Evolutionary conservation across 2,797 vertebrate species (phyloP).

Genomic region (Myripristis murdjan): DNA sequence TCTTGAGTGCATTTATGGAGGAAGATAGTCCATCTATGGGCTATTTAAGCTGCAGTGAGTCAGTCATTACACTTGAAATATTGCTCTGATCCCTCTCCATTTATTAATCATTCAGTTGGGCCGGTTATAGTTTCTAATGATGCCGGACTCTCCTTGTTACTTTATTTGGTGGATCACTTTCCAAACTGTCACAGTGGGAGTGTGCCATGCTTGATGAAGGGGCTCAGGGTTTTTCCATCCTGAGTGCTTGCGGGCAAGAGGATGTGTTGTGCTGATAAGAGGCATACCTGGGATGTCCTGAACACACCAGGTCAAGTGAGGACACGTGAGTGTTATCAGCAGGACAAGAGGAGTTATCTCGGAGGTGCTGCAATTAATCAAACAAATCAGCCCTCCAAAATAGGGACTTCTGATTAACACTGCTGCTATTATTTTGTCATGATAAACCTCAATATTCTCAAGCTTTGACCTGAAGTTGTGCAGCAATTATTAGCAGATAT

Average conservation of each 20-base stretch:
- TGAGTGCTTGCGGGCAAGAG: constrained; percentile 41
- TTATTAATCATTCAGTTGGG: constrained; percentile 17
- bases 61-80: neutral
- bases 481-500: constrained; percentile 46
- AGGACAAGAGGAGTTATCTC: constrained; percentile 50
- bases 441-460: constrained; percentile 40
- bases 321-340: constrained; percentile 44
- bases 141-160: neutral
- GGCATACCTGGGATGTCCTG: constrained; percentile 56
- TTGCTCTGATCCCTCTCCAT: neutral
- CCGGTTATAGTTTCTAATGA: neutral
- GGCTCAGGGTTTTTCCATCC: constrained; percentile 49
- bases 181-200: constrained; percentile 29
- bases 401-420: constrained; percentile 19
- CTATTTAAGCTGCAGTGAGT: too few species aligned
- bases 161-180: constrained; percentile 20
- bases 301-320: constrained; percentile 54
- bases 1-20: too few species aligned
- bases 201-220: constrained; percentile 36
- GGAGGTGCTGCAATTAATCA: constrained; percentile 31
- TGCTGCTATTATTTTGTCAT: constrained; percentile 23
- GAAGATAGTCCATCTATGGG: too few species aligned
- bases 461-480: constrained; percentile 38
- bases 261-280: constrained; percentile 74
- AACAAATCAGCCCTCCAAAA: constrained; percentile 32